phyloP scores from a whole-genome alignment of 2,797 vertebrate genomes.

The Emys orbicularis region DNA sequence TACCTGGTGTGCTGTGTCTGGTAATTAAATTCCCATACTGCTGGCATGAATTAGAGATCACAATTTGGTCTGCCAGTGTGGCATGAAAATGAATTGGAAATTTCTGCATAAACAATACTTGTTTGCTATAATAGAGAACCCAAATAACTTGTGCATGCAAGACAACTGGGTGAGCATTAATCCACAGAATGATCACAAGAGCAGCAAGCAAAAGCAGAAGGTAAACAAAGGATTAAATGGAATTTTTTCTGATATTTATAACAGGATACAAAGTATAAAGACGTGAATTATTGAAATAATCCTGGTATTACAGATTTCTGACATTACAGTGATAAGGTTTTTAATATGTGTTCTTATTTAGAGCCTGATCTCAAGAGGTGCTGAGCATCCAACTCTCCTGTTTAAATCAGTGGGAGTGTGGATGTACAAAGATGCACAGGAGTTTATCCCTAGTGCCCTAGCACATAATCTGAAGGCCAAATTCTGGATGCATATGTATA shows the following conservation, averaged over 20 bases:
- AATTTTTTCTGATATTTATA: not conserved
- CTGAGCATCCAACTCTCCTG: not conserved
- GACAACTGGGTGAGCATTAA: not conserved
- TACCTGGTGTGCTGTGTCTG: not conserved
- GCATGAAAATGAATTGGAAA: conserved; percentile 41
- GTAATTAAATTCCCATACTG: conserved; percentile 19
- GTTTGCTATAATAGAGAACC: conserved; percentile 21
- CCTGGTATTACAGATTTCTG: accelerated
- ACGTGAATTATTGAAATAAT: conserved; percentile 34
- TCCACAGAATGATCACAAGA: conserved; percentile 14
- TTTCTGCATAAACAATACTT: conserved; percentile 20
- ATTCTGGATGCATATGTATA: not conserved
- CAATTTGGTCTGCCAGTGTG: not conserved
- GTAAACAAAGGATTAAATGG: not conserved
- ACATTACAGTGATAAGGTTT: not conserved
- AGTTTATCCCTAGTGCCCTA: not conserved
- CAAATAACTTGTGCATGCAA: not conserved
- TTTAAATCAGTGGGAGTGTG: not conserved
- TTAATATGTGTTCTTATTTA: not conserved
- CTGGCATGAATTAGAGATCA: not conserved
- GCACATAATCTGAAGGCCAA: not conserved
- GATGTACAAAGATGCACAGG: not conserved
- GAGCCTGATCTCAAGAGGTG: not conserved
- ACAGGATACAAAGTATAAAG: not conserved
- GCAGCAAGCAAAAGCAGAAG: conserved; percentile 33